Evolutionary conservation across 2,888 invertebrate species (phyloP).

Genomic region (Sicus ferrugineus): DNA sequence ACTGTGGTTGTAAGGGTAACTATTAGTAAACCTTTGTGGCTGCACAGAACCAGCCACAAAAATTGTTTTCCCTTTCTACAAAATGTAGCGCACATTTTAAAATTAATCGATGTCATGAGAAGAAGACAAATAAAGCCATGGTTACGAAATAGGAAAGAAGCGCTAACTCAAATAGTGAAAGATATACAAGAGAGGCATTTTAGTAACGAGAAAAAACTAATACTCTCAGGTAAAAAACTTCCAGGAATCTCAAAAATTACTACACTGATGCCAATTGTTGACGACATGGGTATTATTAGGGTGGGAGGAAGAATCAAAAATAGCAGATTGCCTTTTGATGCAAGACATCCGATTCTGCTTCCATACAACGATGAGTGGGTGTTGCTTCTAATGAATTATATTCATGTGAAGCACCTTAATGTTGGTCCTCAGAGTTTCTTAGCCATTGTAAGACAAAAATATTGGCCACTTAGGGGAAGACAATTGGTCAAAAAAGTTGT

Average conservation of each 20-base stretch:
- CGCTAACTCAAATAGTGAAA: neutral
- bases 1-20: neutral
- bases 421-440: slow-evolving; percentile 27
- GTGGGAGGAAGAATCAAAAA: slow-evolving; percentile 8
- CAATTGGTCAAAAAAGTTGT: neutral
- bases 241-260: neutral
- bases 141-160: neutral
- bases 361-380: slow-evolving; percentile 22
- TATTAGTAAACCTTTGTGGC: neutral
- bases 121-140: neutral
- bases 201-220: neutral
- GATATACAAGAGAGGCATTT: slow-evolving; percentile 11
- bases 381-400: slow-evolving; percentile 22
- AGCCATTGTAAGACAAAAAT: slow-evolving; percentile 10
- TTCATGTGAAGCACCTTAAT: slow-evolving; percentile 20
- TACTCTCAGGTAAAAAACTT: neutral
- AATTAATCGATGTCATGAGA: neutral
- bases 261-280: neutral
- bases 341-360: slow-evolving; percentile 17
- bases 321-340: neutral
- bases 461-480: slow-evolving; percentile 1
- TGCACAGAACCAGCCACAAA: neutral
- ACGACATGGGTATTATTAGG: neutral
- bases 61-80: neutral
- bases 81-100: slow-evolving; percentile 1